A percentile compares a stretch with the other conserved stretches of the same genome.
Evolutionary conservation across 2,797 vertebrate genomes (phyloP).

Genomic region (Ctenochaetus hawaiiensis): DNA sequence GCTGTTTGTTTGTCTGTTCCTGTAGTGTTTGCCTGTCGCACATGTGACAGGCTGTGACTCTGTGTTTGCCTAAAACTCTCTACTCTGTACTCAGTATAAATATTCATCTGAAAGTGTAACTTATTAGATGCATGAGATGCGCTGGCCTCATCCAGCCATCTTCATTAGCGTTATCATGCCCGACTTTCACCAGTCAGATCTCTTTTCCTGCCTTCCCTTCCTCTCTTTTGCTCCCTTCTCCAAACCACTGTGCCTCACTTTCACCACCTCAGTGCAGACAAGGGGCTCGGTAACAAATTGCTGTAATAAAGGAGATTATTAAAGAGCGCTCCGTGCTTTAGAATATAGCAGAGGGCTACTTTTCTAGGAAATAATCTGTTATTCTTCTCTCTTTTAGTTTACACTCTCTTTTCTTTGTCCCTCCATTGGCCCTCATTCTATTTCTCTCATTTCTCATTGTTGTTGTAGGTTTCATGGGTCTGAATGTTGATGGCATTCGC

Average conservation of each 20-base stretch:
- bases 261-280: slow-evolving; percentile 34
- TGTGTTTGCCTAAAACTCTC: slow-evolving; percentile 16
- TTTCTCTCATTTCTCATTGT: slow-evolving; percentile 41
- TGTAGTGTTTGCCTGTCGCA: slow-evolving; percentile 6
- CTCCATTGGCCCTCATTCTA: slow-evolving; percentile 41
- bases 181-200: slow-evolving; percentile 54
- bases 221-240: slow-evolving; percentile 18
- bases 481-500: slow-evolving; percentile 77
- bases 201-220: not conserved
- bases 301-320: slow-evolving; percentile 71
- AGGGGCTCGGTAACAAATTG: slow-evolving; percentile 62
- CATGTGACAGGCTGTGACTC: slow-evolving; percentile 28
- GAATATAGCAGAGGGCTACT: slow-evolving; percentile 63
- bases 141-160: slow-evolving; percentile 41
- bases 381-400: slow-evolving; percentile 40
- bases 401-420: slow-evolving; percentile 34
- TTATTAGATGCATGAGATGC: slow-evolving; percentile 55
- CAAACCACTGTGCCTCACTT: slow-evolving; percentile 38
- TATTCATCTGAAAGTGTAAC: slow-evolving; percentile 52
- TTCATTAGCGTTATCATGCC: slow-evolving; percentile 65
- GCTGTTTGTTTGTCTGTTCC: slow-evolving; percentile 12
- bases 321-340: slow-evolving; percentile 64
- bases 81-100: slow-evolving; percentile 40
- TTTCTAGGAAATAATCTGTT: slow-evolving; percentile 71
- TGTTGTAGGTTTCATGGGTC: slow-evolving; percentile 66